These are phyloP conservation scores for Sclerodermus sp. DNA, from an alignment of 2,888 invertebrate genomes.

Conservation along the genomic window DNA sequence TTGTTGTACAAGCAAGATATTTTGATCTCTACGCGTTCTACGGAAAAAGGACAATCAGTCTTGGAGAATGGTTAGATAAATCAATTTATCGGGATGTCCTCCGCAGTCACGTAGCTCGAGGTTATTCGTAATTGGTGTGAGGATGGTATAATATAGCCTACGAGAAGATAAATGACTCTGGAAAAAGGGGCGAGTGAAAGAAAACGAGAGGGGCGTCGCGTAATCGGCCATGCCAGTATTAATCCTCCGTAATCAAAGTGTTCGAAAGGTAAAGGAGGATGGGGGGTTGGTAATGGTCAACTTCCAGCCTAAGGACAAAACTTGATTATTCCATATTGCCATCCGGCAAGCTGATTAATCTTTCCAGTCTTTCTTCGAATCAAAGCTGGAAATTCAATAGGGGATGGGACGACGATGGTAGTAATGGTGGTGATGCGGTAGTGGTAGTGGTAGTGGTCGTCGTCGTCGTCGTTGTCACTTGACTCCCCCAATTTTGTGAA, in stretches of 20 bases:
- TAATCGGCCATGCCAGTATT: not conserved
- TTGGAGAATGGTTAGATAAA: conserved; percentile 22
- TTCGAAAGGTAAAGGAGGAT: not conserved
- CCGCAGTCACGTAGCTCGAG: conserved; percentile 12
- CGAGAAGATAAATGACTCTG: conserved; percentile 1
- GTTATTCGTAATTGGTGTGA: conserved; percentile 8
- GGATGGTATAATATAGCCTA: not conserved
- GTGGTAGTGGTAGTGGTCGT: too few relatives aligned
- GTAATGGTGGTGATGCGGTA: too few relatives aligned
- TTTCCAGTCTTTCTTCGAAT: too few relatives aligned
- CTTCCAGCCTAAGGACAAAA: not conserved
- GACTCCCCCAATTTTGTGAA: too few relatives aligned
- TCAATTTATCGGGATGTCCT: conserved; percentile 14
- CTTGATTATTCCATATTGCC: not conserved
- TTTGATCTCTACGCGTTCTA: conserved; percentile 2
- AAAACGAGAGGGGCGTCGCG: conserved; percentile 1
- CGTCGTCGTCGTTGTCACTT: too few relatives aligned
- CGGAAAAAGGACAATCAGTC: conserved; percentile 24
- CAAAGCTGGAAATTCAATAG: too few relatives aligned
- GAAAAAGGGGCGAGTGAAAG: conserved; percentile 3
- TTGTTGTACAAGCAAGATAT: not conserved
- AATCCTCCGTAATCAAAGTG: not conserved
- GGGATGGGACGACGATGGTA: too few relatives aligned
- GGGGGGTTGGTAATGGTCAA: not conserved
- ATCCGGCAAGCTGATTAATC: not conserved